Percentiles rank a stretch among this genome's conserved stretches.
These are phyloP conservation scores for Dichetophora obliterata DNA, from an alignment of 2,888 invertebrate genomes.

Conservation along the genomic window DNA sequence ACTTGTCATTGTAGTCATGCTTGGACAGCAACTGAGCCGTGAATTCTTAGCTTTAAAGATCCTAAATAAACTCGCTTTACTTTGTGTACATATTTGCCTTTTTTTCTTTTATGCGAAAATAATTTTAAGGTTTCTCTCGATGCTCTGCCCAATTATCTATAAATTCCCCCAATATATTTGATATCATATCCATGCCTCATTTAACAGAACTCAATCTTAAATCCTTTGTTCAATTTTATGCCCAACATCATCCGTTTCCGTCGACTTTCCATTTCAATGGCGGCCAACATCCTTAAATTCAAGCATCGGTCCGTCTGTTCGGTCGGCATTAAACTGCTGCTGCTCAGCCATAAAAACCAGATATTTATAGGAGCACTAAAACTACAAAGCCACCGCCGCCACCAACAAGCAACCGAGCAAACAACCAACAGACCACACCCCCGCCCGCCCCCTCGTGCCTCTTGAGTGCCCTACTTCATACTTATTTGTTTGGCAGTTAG, in stretches of 20 bases:
- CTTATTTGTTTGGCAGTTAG: not conserved
- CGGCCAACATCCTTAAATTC: constrained; percentile 4
- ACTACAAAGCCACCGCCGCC: constrained; percentile 24
- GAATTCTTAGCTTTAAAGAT: too few relatives aligned
- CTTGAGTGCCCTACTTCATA: not conserved
- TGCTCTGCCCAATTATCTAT: too few relatives aligned
- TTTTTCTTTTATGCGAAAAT: too few relatives aligned
- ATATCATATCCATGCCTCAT: too few relatives aligned
- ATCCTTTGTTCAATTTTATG: not conserved
- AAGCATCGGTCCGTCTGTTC: not conserved
- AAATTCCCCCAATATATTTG: too few relatives aligned
- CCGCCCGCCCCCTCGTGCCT: not conserved
- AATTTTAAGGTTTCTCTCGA: too few relatives aligned
- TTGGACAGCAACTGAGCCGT: too few relatives aligned
- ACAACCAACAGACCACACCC: not conserved
- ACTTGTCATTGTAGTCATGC: too few relatives aligned
- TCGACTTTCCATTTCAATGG: constrained; percentile 24
- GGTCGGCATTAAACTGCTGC: not conserved
- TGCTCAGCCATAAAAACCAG: constrained; percentile 30
- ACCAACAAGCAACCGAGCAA: not conserved
- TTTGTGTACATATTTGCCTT: too few relatives aligned
- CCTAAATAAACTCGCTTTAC: too few relatives aligned
- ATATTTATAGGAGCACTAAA: constrained; percentile 39
- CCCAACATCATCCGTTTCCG: not conserved
- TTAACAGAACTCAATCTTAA: too few relatives aligned